phyloP scores from a whole-genome alignment of 2,797 vertebrate species.

The Oreonectes daqikongensis region DNA sequence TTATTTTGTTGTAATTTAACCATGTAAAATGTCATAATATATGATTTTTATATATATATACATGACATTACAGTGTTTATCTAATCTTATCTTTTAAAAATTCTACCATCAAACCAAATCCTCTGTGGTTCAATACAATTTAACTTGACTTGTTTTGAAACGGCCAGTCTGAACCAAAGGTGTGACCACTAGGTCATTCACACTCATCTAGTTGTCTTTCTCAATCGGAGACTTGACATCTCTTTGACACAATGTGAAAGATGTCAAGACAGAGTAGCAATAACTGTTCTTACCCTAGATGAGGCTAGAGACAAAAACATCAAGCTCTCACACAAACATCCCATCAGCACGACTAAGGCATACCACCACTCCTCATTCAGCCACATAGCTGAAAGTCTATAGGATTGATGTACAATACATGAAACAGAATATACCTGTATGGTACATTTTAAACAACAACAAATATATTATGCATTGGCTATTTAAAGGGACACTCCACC shows the following conservation, averaged over 20 bases:
- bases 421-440: slow-evolving; percentile 15
- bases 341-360: slow-evolving; percentile 7
- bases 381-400: slow-evolving; percentile 5
- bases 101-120: neutral
- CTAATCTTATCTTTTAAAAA: too few relatives aligned
- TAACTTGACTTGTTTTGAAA: neutral
- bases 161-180: neutral
- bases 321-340: slow-evolving; percentile 1
- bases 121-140: neutral
- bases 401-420: neutral
- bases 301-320: neutral
- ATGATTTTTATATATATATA: too few relatives aligned
- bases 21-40: too few relatives aligned
- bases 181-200: slow-evolving; percentile 5
- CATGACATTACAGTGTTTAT: neutral
- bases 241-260: slow-evolving; percentile 10
- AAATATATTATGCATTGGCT: neutral
- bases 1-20: too few relatives aligned
- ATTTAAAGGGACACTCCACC: too few relatives aligned
- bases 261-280: slow-evolving; percentile 10
- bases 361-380: neutral
- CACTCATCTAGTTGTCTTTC: slow-evolving; percentile 5
- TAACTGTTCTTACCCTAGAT: neutral
- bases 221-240: slow-evolving; percentile 5
- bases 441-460: slow-evolving; percentile 9